Base-by-base conservation (phyloP, 2,888 invertebrate genomes). In the Hypolimnas misippus region DNA sequence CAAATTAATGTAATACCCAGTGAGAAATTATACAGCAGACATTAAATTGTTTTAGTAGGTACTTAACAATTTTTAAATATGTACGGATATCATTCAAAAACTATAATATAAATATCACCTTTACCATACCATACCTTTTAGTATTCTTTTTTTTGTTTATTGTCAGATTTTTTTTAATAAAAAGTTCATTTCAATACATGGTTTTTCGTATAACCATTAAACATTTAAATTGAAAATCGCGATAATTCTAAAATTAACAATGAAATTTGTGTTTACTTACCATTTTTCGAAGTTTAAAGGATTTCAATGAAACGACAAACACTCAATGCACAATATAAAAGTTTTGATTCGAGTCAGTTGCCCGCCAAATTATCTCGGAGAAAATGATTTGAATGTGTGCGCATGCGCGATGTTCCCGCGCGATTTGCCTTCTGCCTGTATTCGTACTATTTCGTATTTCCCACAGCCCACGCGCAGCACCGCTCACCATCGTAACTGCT, bases 351-450 rank as follows among this genome's bases (percentile, higher is more conserved):
- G 16, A 40, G 40, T 0, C 12, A 8, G n/a, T 73, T 86, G 85
- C 83, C 81, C 87, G 85, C 83, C 76, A 77, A 84, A 81, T 76
- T 56, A 49, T 63, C 63, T 58, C 57, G 59, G 53, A 52, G 67
- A 67, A 67, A 62, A 68, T 70, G 67, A 49, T 57, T 56, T 50
- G 59, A 62, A 55, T 62, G 66, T 69, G 65, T 69, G 77, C 82
- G 83, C 86, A 84, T 82, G 87, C 83, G 87, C 84, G 75, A 78
- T 72, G 78, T 73, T 73, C 73, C 79, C 78, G 82, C 81, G 81
- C 84, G 82, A 73, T 78, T 75, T 72, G 82, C 81, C 79, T 83
- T 87, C 83, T 86, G 84, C 73, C 76, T 61, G 58, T 54, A 55
- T 35, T 63, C 66, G 71, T 68, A 46, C 44, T 46, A 46, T 46